Percentiles rank a stretch among this genome's conserved stretches.
Conservation (phyloP, 2,797 vertebrate genomes). For the Tolypeutes matacus region DNA sequence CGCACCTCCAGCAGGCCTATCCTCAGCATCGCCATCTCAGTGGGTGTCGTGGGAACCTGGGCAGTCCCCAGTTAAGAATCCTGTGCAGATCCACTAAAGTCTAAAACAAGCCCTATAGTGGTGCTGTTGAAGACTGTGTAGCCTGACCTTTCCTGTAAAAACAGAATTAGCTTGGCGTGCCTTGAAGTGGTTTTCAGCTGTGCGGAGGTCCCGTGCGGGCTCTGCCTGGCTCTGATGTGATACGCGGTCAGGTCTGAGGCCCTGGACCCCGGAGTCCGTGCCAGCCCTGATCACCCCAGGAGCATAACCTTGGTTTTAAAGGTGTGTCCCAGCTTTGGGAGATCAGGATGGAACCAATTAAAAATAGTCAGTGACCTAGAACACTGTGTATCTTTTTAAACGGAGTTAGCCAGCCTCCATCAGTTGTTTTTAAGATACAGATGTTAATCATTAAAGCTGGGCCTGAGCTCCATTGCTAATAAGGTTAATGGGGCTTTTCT, state of each 20-base stretch:
- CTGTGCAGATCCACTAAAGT: not conserved
- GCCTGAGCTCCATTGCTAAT: conserved; percentile 82
- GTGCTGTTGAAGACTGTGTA: not conserved
- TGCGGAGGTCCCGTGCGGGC: not conserved
- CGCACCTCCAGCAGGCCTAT: not conserved
- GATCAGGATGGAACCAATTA: conserved; percentile 84
- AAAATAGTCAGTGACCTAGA: conserved; percentile 89
- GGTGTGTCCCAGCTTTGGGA: conserved; percentile 82
- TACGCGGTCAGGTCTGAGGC: not conserved
- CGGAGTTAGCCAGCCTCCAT: conserved; percentile 74
- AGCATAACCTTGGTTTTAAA: conserved; percentile 70
- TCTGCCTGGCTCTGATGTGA: not conserved
- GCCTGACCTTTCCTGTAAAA: not conserved
- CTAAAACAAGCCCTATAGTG: not conserved
- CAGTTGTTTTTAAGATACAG: conserved; percentile 84
- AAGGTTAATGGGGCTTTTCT: conserved; percentile 74
- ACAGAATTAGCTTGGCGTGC: not conserved
- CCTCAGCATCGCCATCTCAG: not conserved
- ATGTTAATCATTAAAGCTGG: conserved; percentile 87
- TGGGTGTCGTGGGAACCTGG: not conserved
- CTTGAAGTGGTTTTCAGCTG: not conserved
- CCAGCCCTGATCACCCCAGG: not conserved
- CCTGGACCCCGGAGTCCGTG: not conserved
- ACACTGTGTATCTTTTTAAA: conserved; percentile 85
- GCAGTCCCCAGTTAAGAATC: not conserved